These are phyloP conservation scores for Ariopsis seemanni DNA, from an alignment of 2,113 vertebrate genomes.

Conservation along the genomic window DNA sequence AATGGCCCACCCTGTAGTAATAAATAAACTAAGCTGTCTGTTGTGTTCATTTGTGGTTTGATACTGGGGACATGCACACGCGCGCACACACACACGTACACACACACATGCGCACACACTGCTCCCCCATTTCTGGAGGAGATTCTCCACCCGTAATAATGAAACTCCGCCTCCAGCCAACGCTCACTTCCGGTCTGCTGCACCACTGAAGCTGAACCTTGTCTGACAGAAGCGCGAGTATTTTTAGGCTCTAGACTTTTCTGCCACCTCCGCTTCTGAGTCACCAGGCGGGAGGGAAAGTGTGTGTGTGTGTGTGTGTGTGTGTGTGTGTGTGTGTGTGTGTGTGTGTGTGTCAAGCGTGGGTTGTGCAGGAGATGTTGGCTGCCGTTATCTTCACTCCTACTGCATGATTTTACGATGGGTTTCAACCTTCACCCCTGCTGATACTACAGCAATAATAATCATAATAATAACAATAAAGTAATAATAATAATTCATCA, in stretches of 20 bases:
- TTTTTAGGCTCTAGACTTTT: slow-evolving; percentile 56
- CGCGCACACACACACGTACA: no score
- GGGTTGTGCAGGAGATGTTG: slow-evolving; percentile 26
- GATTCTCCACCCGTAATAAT: slow-evolving; percentile 21
- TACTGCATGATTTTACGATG: neutral
- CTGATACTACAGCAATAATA: neutral
- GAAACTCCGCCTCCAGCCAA: slow-evolving; percentile 1
- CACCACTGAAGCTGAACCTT: slow-evolving; percentile 38
- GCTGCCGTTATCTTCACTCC: slow-evolving; percentile 4
- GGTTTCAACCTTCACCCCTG: slow-evolving; percentile 28
- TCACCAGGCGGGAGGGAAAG: slow-evolving; percentile 36
- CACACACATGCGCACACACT: no score
- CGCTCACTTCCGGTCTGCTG: slow-evolving; percentile 41
- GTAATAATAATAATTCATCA: neutral
- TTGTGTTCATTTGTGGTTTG: no score
- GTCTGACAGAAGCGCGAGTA: slow-evolving; percentile 51
- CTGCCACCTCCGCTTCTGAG: slow-evolving; percentile 49
- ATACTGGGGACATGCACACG: no score
- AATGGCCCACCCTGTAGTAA: no score
- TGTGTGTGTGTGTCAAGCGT: slow-evolving; percentile 5
- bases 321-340: neutral
- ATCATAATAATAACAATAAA: neutral
- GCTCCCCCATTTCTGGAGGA: neutral
- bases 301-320: slow-evolving; percentile 26
- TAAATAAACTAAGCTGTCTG: no score